Evolutionary conservation across 2,797 vertebrate species (phyloP), one percentile per base, ranked within the genome.

Genomic region (Anableps anableps): DNA sequence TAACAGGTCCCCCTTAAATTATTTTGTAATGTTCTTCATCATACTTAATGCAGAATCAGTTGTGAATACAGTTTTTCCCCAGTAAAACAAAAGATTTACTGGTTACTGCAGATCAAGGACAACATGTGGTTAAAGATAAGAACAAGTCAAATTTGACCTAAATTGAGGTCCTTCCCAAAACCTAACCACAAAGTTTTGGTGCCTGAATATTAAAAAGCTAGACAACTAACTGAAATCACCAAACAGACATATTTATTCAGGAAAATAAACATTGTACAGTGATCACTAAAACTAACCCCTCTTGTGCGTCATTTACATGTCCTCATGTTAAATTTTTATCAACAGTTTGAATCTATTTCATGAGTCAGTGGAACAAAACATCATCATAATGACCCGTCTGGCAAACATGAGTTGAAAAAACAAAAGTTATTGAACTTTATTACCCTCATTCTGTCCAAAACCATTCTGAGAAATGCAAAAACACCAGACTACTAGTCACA

Each of bases 401-500:
- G 62, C 81, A 45, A 62, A 58, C 34, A 75, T 66, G 66, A 68
- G 38, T 71, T 83, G 68, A 50, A 73, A 81, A 81, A 80, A 78
- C 83, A 83, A 72, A 76, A 41, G 31, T 19, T 50, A 43, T 81
- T 50, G 45, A 7, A 16, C 58, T 81, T 71, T 55, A 83, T 82
- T 75, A 82, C 34, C 26, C 75, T 68, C 64, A 83, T 72, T 7
- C 55, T n/a, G 62, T 85, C 80, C 85, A 85, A 90, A 90, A 86
- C 78, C 80, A 80, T 79, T 80, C 80, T 81, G 78, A 87, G 55
- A 90, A 83, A 90, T 80, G 47, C 82, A 36, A 88, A 84, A 81
- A 82, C 31, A 50, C 77, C 81, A 87, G 85, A 91, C 81, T 26
- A 72, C 36, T 74, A 88, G 80, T 90, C 86, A 91, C 47, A 85